These are phyloP conservation scores for Anthopleura sola DNA, from an alignment of 64 coral and sea anemone genomes.

Conservation along the genomic window DNA sequence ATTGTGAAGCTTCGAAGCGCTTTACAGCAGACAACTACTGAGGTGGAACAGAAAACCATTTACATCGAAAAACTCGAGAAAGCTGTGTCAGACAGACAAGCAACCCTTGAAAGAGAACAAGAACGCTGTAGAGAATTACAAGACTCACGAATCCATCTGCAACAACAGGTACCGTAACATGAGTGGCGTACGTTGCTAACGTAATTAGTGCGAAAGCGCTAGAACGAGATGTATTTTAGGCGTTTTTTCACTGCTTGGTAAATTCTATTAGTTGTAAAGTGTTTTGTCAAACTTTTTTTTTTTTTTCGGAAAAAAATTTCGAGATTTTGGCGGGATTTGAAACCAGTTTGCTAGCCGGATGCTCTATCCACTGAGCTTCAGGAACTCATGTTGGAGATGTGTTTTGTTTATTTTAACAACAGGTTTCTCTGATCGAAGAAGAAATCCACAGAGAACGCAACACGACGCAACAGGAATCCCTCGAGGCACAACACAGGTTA, in stretches of 20 bases:
- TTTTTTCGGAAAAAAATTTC: no score
- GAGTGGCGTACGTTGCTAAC: no score
- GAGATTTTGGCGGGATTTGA: no score
- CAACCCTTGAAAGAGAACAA: constrained; percentile 62
- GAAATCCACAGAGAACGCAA: constrained; percentile 80
- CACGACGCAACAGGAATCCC: constrained; percentile 60
- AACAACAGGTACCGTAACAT: constrained; percentile 95
- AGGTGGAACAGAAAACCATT: constrained; percentile 61
- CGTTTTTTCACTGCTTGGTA: no score
- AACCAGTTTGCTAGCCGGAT: no score
- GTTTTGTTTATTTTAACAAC: no score
- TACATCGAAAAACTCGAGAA: constrained; percentile 64
- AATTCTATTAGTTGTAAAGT: no score
- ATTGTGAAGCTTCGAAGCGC: constrained; percentile 69
- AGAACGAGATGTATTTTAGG: no score
- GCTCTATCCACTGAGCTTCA: no score
- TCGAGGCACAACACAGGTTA: constrained; percentile 64
- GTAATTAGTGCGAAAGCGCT: no score
- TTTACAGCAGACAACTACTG: constrained; percentile 49
- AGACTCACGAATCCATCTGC: constrained; percentile 58
- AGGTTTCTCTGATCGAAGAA: constrained; percentile 72
- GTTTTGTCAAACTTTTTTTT: no score
- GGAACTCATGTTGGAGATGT: no score
- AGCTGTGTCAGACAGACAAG: constrained; percentile 69
- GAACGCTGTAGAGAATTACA: constrained; percentile 62